These are phyloP conservation scores for Allobates femoralis DNA, from an alignment of 2,797 vertebrate genomes.

Conservation along the genomic window DNA sequence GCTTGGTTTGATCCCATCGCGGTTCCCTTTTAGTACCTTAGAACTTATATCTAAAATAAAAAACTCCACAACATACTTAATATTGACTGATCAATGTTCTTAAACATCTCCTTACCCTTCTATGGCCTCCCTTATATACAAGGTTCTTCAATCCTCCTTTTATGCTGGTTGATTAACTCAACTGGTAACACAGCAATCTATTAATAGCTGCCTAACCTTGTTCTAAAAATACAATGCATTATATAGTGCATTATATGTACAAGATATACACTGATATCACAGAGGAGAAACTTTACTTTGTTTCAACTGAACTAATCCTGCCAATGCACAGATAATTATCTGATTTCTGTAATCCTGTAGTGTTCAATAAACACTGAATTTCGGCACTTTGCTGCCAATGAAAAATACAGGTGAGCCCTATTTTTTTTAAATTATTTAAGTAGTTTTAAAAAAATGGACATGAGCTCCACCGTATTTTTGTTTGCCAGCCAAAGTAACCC, in stretches of 20 bases:
- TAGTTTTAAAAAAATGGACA: too few species aligned
- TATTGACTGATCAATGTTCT: background rate
- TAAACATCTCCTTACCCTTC: background rate
- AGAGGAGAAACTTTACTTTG: background rate
- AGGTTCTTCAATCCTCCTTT: background rate
- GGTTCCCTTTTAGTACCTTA: too few species aligned
- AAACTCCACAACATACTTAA: too few species aligned
- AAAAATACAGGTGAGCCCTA: too few species aligned
- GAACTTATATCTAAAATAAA: too few species aligned
- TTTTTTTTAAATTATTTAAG: too few species aligned
- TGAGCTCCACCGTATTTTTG: too few species aligned
- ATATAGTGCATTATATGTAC: background rate
- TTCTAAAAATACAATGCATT: background rate
- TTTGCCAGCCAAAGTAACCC: too few species aligned
- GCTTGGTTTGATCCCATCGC: background rate
- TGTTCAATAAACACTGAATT: background rate
- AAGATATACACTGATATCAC: background rate
- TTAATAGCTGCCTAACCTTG: conserved; percentile 1
- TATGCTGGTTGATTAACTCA: background rate
- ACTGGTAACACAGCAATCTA: background rate
- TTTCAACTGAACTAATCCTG: background rate
- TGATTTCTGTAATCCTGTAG: background rate
- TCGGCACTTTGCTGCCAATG: too few species aligned
- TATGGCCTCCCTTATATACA: background rate
- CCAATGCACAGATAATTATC: background rate